These are phyloP conservation scores for Centropus bengalensis DNA, from an alignment of 2,113 vertebrate genomes.

Conservation along the genomic window DNA sequence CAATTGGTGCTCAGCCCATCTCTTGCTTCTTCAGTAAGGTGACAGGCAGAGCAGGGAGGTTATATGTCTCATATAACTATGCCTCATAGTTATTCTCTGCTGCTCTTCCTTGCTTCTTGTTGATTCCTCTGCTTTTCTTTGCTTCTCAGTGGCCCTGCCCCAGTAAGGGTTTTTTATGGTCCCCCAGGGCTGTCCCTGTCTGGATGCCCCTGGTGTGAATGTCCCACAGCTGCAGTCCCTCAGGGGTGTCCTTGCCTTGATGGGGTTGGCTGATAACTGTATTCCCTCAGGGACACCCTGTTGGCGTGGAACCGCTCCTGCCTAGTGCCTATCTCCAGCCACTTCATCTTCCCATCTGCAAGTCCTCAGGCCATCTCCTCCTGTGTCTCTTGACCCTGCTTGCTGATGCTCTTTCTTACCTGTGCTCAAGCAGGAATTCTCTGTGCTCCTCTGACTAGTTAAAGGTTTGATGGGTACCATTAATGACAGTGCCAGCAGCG, in stretches of 20 bases:
- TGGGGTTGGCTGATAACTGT: not conserved
- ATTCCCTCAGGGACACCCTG: not conserved
- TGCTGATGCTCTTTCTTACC: not conserved
- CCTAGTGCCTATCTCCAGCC: not conserved
- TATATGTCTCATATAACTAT: rapidly evolving
- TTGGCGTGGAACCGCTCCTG: not conserved
- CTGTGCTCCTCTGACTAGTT: not conserved
- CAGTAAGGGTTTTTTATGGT: not conserved
- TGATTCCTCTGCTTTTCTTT: not conserved
- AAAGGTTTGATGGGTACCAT: not conserved
- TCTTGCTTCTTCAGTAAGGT: not conserved
- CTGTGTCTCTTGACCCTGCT: not conserved
- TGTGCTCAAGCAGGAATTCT: not conserved
- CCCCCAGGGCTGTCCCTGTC: not conserved
- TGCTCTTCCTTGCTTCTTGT: not conserved
- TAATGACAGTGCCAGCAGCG: not conserved
- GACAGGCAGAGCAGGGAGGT: not conserved
- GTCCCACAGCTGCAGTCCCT: not conserved
- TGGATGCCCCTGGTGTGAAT: not conserved
- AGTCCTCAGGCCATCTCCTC: not conserved
- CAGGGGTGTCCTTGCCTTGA: not conserved
- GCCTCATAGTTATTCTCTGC: not conserved
- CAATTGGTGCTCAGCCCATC: not conserved
- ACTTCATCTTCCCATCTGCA: rapidly evolving
- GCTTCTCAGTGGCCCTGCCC: not conserved